These are phyloP conservation scores for Platerodrilus igneus DNA, from an alignment of 2,888 invertebrate genomes.

Conservation along the genomic window DNA sequence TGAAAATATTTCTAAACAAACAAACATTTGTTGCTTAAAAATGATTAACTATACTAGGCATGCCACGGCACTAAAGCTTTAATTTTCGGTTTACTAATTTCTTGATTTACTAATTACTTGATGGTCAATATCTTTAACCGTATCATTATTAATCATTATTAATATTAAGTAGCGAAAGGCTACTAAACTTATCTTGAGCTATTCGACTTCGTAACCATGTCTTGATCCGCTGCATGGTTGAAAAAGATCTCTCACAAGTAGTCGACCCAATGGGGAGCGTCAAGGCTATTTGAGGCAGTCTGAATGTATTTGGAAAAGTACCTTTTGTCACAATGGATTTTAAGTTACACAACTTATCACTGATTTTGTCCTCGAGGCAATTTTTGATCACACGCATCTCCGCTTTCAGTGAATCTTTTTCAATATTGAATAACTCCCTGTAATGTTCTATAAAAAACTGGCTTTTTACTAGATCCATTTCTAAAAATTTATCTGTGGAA, in stretches of 20 bases:
- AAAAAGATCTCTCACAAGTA: conserved; percentile 9
- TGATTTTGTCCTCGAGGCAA: conserved; percentile 1
- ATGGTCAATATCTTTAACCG: not conserved
- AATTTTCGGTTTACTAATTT: conserved; percentile 9
- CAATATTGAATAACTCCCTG: conserved; percentile 2
- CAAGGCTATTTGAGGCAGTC: conserved; percentile 6
- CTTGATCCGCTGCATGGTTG: conserved; percentile 4
- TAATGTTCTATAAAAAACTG: conserved; percentile 6
- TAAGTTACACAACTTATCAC: conserved; percentile 1
- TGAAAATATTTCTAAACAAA: too few species aligned
- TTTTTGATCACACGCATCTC: conserved; percentile 4
- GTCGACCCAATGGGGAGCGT: conserved; percentile 1
- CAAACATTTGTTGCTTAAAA: too few species aligned
- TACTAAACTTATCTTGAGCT: conserved; percentile 5
- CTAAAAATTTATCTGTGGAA: conserved; percentile 7
- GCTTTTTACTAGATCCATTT: conserved; percentile 1
- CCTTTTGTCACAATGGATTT: conserved; percentile 3
- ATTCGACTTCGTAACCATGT: conserved; percentile 2
- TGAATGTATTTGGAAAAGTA: conserved; percentile 6
- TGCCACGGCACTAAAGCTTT: conserved; percentile 4
- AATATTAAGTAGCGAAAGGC: conserved; percentile 1
- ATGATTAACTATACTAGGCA: too few species aligned
- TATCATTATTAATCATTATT: conserved; percentile 6
- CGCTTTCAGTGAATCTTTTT: conserved; percentile 4
- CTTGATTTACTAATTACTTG: not conserved